Conservation (phyloP, 2,113 vertebrate species). For the Xiphophorus maculatus region DNA sequence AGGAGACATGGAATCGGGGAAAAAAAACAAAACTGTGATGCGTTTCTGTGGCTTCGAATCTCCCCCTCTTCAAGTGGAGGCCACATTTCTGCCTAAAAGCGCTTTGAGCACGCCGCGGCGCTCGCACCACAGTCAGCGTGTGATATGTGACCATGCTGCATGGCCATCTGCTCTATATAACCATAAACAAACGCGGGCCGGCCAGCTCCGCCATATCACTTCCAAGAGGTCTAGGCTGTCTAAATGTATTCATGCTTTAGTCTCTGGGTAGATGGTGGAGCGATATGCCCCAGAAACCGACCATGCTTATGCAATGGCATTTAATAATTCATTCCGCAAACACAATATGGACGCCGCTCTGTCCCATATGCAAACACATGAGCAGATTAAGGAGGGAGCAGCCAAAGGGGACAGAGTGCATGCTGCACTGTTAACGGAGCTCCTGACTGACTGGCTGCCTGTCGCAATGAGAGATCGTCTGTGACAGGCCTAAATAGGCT, state of each 20-base stretch:
- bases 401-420: conserved; percentile 58
- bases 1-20: conserved; percentile 33
- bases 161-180: conserved; percentile 80
- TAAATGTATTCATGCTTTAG: conserved; percentile 64
- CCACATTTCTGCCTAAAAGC: conserved; percentile 46
- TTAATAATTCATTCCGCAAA: conserved; percentile 75
- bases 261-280: conserved; percentile 70
- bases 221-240: conserved; percentile 60
- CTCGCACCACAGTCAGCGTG: conserved; percentile 50
- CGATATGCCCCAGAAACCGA: conserved; percentile 64
- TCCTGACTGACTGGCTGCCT: conserved; percentile 28
- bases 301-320: conserved; percentile 70
- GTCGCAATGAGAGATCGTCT: conserved; percentile 43
- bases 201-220: conserved; percentile 59
- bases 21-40: conserved; percentile 28
- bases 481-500: conserved; percentile 62
- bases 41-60: conserved; percentile 32
- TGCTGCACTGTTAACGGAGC: conserved; percentile 42
- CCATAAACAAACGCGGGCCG: conserved; percentile 72
- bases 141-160: conserved; percentile 74
- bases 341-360: conserved; percentile 69
- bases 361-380: conserved; percentile 64
- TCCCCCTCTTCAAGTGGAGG: conserved; percentile 21
- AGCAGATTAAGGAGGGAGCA: conserved; percentile 49
- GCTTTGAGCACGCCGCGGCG: conserved; percentile 38